These are phyloP conservation scores for Caenorhabditis becei DNA, from an alignment of 2,888 invertebrate species.

Conservation along the genomic window DNA sequence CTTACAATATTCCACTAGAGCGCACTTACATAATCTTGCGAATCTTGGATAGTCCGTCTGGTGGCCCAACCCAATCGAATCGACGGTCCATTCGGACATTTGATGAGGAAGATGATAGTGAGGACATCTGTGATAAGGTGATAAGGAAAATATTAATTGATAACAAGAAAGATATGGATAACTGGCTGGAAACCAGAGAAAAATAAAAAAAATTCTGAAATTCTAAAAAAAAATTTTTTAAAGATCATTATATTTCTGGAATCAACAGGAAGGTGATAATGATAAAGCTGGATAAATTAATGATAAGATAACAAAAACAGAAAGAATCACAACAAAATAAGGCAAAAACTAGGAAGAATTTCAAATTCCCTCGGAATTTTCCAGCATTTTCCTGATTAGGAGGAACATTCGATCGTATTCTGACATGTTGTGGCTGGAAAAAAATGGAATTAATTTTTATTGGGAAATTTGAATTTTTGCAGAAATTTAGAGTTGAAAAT, in stretches of 20 bases:
- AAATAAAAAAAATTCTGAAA: background rate
- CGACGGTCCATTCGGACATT: conserved; percentile 73
- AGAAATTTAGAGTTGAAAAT: too few relatives aligned
- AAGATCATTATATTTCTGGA: background rate
- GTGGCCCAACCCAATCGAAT: conserved; percentile 81
- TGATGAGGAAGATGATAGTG: conserved; percentile 42
- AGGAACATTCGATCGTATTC: conserved; percentile 78
- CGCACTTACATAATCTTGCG: conserved; percentile 72
- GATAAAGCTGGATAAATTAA: conserved; percentile 20
- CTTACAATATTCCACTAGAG: too few relatives aligned
- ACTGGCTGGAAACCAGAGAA: background rate
- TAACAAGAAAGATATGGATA: background rate
- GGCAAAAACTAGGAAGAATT: too few relatives aligned
- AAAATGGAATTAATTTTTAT: background rate
- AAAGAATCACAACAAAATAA: conserved; percentile 10
- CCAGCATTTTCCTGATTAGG: conserved; percentile 65
- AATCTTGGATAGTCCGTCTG: conserved; percentile 76
- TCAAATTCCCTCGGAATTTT: conserved; percentile 49
- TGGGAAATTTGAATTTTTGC: too few relatives aligned
- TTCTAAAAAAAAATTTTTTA: background rate
- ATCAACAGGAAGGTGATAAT: conserved; percentile 39
- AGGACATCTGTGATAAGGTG: conserved; percentile 22
- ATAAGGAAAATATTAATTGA: background rate
- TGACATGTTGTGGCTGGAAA: conserved; percentile 75
- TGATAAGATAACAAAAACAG: conserved; percentile 42